Evolutionary conservation across 1,140 invertebrate genomes (phyloP).

Genomic region (Macrosteles quadrilineatus): DNA sequence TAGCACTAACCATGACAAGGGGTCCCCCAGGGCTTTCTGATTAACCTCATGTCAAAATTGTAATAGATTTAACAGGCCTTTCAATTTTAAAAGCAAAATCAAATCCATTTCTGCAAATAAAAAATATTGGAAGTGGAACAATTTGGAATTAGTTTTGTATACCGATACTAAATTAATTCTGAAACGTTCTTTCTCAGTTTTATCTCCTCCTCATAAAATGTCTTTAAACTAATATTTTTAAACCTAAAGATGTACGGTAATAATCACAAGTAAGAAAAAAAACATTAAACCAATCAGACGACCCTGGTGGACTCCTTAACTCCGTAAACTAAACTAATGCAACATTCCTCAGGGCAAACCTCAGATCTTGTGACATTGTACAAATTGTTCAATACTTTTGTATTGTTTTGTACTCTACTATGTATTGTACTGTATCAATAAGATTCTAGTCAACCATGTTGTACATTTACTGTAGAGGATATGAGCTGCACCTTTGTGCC

Average conservation of each 20-base stretch:
- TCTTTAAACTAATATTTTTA: too few species aligned
- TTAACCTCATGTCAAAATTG: neutral
- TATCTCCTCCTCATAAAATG: too few species aligned
- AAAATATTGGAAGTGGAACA: too few species aligned
- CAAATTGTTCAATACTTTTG: neutral
- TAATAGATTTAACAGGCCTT: too few species aligned
- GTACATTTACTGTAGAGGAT: neutral
- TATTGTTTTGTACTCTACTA: slow-evolving; percentile 6
- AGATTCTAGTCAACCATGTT: slow-evolving; percentile 14
- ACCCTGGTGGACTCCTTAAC: neutral
- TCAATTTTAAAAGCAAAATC: too few species aligned
- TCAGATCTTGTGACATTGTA: slow-evolving; percentile 13
- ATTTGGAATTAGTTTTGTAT: too few species aligned
- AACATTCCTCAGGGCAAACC: slow-evolving; percentile 22
- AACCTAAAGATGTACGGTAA: too few species aligned
- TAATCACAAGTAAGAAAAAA: too few species aligned
- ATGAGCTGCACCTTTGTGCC: neutral
- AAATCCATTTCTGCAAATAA: too few species aligned
- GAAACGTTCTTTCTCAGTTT: too few species aligned
- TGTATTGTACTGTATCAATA: slow-evolving; percentile 16
- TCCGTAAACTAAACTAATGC: neutral
- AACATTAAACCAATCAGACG: neutral
- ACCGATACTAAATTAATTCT: too few species aligned
- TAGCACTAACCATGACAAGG: neutral
- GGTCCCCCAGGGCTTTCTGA: neutral